phyloP scores from a whole-genome alignment of 1,140 invertebrate species.

The Neodiprion virginianus region DNA sequence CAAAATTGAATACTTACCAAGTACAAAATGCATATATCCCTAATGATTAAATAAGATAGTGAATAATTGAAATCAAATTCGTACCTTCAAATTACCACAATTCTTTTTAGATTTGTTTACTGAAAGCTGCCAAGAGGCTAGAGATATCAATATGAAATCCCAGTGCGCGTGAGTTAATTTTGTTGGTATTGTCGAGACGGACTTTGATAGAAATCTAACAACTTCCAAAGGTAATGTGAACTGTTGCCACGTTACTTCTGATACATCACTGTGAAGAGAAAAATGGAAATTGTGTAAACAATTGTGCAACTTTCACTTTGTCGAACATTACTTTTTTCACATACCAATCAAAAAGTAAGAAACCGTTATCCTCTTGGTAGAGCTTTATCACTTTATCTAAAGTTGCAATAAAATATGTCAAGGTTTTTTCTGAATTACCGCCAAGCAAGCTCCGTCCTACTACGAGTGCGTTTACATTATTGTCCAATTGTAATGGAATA shows the following conservation, averaged over 20 bases:
- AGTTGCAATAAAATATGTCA: constrained; percentile 20
- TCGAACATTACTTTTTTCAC: constrained; percentile 10
- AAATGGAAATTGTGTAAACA: background rate
- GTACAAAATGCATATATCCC: constrained; percentile 31
- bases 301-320: constrained; percentile 7
- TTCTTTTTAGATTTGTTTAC: constrained; percentile 56
- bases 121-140: constrained; percentile 67
- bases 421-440: constrained; percentile 15
- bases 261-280: constrained; percentile 47
- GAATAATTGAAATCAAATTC: constrained; percentile 21
- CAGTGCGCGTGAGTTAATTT: constrained; percentile 63
- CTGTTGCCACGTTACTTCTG: constrained; percentile 46
- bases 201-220: constrained; percentile 50
- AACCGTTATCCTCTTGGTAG: constrained; percentile 33
- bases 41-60: constrained; percentile 31
- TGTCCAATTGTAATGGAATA: background rate
- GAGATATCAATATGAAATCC: constrained; percentile 72
- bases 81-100: constrained; percentile 56
- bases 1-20: constrained; percentile 22
- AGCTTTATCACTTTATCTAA: constrained; percentile 39
- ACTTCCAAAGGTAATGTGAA: constrained; percentile 51
- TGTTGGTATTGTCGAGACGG: constrained; percentile 48
- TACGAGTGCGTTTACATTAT: constrained; percentile 33
- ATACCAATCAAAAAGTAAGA: constrained; percentile 44
- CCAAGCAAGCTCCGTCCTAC: constrained; percentile 29